Evolutionary conservation across 2,888 invertebrate species (phyloP).

Genomic region (Shargacucullia verbasci): DNA sequence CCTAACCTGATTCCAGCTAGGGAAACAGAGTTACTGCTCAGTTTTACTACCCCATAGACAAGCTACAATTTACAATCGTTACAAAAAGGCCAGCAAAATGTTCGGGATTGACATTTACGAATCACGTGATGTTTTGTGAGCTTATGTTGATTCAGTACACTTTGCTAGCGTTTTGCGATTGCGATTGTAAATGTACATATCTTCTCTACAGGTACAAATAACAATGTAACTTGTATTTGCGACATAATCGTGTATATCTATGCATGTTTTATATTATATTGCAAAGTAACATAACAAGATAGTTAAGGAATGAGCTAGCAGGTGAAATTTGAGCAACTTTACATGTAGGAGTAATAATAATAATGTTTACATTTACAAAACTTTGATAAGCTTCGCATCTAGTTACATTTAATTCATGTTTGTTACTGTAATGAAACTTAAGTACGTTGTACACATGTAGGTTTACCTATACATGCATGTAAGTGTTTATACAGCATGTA

Average conservation of each 20-base stretch:
- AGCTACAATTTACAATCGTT: no score
- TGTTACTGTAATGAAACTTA: neutral
- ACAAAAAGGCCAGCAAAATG: no score
- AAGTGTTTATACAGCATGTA: conserved; percentile 12
- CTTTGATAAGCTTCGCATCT: conserved; percentile 31
- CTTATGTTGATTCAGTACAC: no score
- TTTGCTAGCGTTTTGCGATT: no score
- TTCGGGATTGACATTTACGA: no score
- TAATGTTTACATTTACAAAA: conserved; percentile 23
- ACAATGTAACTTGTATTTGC: no score
- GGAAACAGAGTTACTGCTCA: no score
- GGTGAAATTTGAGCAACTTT: conserved; percentile 25
- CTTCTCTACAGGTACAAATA: no score
- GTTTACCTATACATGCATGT: neutral
- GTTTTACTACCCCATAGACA: no score
- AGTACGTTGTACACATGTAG: conserved; percentile 6
- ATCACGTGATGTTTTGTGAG: no score
- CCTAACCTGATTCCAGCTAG: no score
- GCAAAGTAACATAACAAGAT: conserved; percentile 6
- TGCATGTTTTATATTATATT: neutral
- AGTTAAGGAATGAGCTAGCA: conserved; percentile 26
- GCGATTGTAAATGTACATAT: no score
- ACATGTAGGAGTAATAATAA: conserved; percentile 22
- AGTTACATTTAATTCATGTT: conserved; percentile 44
- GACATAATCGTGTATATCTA: neutral